phyloP scores from a whole-genome alignment of 2,113 vertebrate species.

The Caracal caracal region DNA sequence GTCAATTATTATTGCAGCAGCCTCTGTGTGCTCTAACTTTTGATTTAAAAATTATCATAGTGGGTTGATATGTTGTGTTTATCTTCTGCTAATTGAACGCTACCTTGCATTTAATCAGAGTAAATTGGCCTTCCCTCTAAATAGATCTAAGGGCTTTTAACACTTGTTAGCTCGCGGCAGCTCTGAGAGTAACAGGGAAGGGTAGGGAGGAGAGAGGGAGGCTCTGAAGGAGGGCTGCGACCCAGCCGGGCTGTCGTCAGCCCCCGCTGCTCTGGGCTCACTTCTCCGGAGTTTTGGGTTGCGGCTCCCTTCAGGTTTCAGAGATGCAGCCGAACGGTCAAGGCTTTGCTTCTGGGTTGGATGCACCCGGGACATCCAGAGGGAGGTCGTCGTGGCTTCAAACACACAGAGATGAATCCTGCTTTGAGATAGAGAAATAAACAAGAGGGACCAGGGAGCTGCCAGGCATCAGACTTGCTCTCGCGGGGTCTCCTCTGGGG shows the following conservation, averaged over 20 bases:
- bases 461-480: neutral
- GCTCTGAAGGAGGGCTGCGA: neutral
- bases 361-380: neutral
- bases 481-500: neutral
- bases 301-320: neutral
- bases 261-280: neutral
- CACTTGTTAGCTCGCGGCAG: constrained; percentile 51
- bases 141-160: constrained; percentile 68
- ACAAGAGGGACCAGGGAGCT: neutral
- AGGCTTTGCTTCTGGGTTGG: neutral
- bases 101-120: constrained; percentile 79
- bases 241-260: neutral
- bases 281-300: neutral
- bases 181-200: neutral
- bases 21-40: constrained; percentile 72
- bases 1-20: constrained; percentile 51
- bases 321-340: neutral
- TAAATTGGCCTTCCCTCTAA: constrained; percentile 73
- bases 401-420: neutral
- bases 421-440: constrained; percentile 9
- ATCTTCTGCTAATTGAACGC: constrained; percentile 73
- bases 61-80: constrained; percentile 75
- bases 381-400: neutral
- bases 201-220: neutral
- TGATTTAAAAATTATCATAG: constrained; percentile 74